Conservation (phyloP, 2,888 invertebrate genomes). For the Drosophila borborema region DNA sequence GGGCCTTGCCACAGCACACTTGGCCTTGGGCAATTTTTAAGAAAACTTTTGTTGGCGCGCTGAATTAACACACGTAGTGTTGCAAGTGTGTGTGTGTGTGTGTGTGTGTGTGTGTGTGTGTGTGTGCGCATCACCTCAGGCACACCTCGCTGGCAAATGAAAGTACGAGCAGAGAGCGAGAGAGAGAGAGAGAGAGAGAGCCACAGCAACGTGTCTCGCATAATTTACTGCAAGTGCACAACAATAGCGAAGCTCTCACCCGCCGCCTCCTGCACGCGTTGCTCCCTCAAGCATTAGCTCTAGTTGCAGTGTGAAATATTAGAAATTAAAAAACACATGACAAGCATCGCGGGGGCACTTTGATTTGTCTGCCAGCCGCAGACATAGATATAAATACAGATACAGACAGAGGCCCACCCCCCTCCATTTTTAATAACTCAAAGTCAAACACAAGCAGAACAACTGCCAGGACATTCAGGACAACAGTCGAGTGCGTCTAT, state of each 20-base stretch:
- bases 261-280: conserved; percentile 26
- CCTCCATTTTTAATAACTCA: conserved; percentile 55
- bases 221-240: conserved; percentile 78
- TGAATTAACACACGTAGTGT: conserved; percentile 70
- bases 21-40: conserved; percentile 73
- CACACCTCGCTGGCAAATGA: conserved; percentile 64
- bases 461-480: conserved; percentile 16
- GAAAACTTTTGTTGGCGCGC: conserved; percentile 69
- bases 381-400: conserved; percentile 47
- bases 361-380: conserved; percentile 72
- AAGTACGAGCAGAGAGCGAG: conserved; percentile 11
- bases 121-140: conserved; percentile 65
- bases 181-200: not conserved
- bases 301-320: conserved; percentile 73
- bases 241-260: conserved; percentile 57
- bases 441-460: conserved; percentile 45
- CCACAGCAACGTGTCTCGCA: conserved; percentile 72
- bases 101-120: not conserved
- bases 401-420: conserved; percentile 42
- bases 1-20: conserved; percentile 61
- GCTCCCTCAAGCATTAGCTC: conserved; percentile 55
- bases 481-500: conserved; percentile 11
- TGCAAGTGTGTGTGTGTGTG: not conserved
- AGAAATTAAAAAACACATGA: conserved; percentile 80
- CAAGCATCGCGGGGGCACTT: conserved; percentile 69